phyloP scores from a whole-genome alignment of 2,888 invertebrate genomes.

The Notodonta ziczac region DNA sequence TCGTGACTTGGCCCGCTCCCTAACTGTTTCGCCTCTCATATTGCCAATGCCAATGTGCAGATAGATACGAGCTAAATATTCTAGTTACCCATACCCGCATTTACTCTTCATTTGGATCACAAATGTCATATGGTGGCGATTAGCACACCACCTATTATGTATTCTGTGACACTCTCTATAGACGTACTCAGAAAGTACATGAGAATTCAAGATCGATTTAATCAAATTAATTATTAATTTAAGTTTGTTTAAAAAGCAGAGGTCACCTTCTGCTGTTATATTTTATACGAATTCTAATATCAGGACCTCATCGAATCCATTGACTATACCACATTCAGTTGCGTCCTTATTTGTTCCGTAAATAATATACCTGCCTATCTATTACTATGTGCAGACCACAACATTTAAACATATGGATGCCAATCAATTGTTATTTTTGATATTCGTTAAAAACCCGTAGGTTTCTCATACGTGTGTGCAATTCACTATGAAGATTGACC shows the following conservation, averaged over 20 bases:
- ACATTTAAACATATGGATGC: too few relatives aligned
- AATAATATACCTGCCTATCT: too few relatives aligned
- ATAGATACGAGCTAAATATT: too few relatives aligned
- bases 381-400: too few relatives aligned
- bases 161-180: constrained; percentile 6
- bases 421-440: too few relatives aligned
- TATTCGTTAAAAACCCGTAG: background rate
- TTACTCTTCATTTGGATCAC: too few relatives aligned
- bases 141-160: too few relatives aligned
- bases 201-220: background rate
- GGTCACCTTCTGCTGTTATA: constrained; percentile 1
- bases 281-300: background rate
- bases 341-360: too few relatives aligned
- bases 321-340: too few relatives aligned
- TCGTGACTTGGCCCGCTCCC: constrained; percentile 62
- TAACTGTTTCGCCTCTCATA: constrained; percentile 45
- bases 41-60: constrained; percentile 36
- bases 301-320: too few relatives aligned
- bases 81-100: too few relatives aligned
- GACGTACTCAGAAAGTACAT: background rate
- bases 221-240: background rate
- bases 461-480: background rate
- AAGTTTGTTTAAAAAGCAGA: background rate
- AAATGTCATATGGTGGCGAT: too few relatives aligned
- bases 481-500: background rate